Evolutionary conservation across 2,888 invertebrate genomes (phyloP).

Genomic region (Operophtera brumata): DNA sequence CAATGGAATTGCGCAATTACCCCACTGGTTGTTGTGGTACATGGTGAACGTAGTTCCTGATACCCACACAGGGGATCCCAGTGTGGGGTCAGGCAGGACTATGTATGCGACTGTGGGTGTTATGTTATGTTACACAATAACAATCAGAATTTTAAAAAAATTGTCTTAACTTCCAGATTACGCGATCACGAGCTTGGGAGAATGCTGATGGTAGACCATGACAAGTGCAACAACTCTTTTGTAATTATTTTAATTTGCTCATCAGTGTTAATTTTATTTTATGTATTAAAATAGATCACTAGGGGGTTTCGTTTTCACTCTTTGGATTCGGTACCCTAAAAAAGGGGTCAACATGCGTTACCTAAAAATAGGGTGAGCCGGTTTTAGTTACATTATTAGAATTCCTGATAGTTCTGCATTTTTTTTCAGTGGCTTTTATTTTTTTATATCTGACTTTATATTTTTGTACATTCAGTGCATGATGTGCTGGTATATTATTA

Average conservation of each 20-base stretch:
- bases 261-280: slow-evolving; percentile 15
- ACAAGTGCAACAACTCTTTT: slow-evolving; percentile 4
- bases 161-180: slow-evolving; percentile 68
- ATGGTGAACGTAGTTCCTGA: too few species aligned
- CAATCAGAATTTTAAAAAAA: too few species aligned
- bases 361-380: background rate
- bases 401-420: too few species aligned
- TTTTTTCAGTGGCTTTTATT: background rate
- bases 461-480: too few species aligned
- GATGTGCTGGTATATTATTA: background rate
- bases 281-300: background rate
- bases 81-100: too few species aligned
- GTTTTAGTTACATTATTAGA: too few species aligned
- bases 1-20: too few species aligned
- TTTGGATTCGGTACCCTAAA: background rate
- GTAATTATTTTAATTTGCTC: slow-evolving; percentile 20
- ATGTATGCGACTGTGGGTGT: too few species aligned
- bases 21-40: too few species aligned
- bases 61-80: too few species aligned
- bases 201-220: slow-evolving; percentile 64
- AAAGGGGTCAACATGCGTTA: background rate
- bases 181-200: slow-evolving; percentile 79
- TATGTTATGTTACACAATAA: too few species aligned
- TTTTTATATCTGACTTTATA: background rate
- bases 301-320: background rate